Conservation (phyloP, 2,888 invertebrate species). For the Hypolimnas misippus region DNA sequence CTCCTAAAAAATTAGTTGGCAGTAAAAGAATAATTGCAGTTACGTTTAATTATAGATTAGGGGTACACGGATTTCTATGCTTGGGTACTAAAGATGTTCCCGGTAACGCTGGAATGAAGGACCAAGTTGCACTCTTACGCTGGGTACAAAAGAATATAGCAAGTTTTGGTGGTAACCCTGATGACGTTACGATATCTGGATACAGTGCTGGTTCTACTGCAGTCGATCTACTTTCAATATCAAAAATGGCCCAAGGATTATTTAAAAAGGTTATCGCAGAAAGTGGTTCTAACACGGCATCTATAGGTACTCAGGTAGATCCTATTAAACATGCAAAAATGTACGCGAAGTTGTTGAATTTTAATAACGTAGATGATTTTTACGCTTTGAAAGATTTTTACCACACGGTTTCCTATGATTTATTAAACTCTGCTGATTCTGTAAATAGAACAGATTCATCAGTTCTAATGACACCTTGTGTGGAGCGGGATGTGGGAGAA, state of each 20-base stretch:
- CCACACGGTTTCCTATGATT: conserved; percentile 50
- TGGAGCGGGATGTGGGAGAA: conserved; percentile 51
- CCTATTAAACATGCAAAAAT: conserved; percentile 57
- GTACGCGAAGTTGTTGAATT: conserved; percentile 53
- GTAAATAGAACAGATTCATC: conserved; percentile 43
- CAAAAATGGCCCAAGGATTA: conserved; percentile 54
- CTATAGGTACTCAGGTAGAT: conserved; percentile 54
- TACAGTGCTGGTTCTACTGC: conserved; percentile 62
- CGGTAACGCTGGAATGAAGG: conserved; percentile 58
- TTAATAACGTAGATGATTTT: conserved; percentile 53
- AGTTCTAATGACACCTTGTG: conserved; percentile 50
- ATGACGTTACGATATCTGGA: too few relatives aligned
- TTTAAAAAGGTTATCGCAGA: conserved; percentile 61
- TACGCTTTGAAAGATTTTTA: conserved; percentile 59
- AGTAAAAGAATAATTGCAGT: conserved; percentile 55
- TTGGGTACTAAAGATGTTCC: too few relatives aligned
- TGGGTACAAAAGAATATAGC: conserved; percentile 56
- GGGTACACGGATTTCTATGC: too few relatives aligned
- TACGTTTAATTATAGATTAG: conserved; percentile 63
- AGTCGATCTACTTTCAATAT: conserved; percentile 59
- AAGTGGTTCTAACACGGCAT: conserved; percentile 53
- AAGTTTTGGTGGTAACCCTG: too few relatives aligned
- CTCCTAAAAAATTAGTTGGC: conserved; percentile 49
- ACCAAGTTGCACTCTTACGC: conserved; percentile 51
- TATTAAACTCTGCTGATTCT: conserved; percentile 43